A percentile compares a stretch with the other conserved stretches of the same genome.
Evolutionary conservation across 2,888 invertebrate species (phyloP).

Genomic region (Melanophora roralis): DNA sequence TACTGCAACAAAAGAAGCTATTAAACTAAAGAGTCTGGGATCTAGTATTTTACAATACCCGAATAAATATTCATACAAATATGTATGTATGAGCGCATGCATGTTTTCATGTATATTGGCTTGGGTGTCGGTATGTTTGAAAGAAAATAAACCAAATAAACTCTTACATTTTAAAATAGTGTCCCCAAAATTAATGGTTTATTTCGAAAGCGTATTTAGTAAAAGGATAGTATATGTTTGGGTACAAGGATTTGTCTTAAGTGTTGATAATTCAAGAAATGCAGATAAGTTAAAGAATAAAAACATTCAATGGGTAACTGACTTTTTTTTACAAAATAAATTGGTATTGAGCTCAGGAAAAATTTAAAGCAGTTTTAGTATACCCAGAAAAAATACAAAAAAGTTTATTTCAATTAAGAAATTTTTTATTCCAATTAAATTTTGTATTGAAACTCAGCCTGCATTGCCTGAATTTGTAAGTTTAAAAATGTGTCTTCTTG

Average conservation of each 20-base stretch:
- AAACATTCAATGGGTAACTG: background rate
- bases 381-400: too few species aligned
- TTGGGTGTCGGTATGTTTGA: background rate
- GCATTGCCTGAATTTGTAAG: too few species aligned
- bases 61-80: background rate
- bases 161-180: slow-evolving; percentile 53
- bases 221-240: slow-evolving; percentile 38
- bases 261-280: background rate
- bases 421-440: too few species aligned
- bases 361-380: too few species aligned
- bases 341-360: too few species aligned
- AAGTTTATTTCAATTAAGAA: too few species aligned
- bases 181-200: slow-evolving; percentile 74
- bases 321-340: too few species aligned
- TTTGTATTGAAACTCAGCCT: too few species aligned
- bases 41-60: slow-evolving; percentile 7
- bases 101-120: too few species aligned
- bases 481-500: too few species aligned
- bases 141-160: slow-evolving; percentile 7
- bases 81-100: too few species aligned
- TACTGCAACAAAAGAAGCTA: slow-evolving; percentile 31
- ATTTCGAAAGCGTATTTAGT: slow-evolving; percentile 74
- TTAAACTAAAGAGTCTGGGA: slow-evolving; percentile 44
- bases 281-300: background rate
- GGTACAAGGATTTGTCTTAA: background rate